Percentiles rank a stretch among this genome's conserved stretches.
Evolutionary conservation across 2,797 vertebrate species (phyloP).

Genomic region (Stomatorhinus walkeri): DNA sequence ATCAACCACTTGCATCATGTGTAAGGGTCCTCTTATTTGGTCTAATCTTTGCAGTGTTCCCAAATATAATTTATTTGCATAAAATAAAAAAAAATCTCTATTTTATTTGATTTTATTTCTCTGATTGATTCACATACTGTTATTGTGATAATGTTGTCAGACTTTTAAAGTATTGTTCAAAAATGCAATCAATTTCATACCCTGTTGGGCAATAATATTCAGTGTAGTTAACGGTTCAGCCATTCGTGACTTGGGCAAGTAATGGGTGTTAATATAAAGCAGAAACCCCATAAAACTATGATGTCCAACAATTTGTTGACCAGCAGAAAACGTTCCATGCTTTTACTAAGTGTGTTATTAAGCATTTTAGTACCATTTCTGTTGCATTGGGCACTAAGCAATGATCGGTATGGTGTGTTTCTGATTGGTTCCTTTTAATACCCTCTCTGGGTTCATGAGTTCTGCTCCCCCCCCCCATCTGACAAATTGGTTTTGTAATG

Average conservation of each 20-base stretch:
- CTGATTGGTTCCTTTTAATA: not conserved
- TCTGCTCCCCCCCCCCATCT: not conserved
- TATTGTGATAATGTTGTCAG: not conserved
- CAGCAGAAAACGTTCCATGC: not conserved
- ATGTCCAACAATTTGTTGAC: not conserved
- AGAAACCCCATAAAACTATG: not conserved
- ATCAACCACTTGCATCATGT: not conserved
- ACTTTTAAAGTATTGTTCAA: not conserved
- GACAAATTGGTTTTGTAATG: not conserved
- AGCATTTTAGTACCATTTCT: not conserved
- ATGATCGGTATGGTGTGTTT: not conserved
- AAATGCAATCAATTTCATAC: conserved; percentile 3
- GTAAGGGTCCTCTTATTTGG: not conserved
- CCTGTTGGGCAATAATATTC: not conserved
- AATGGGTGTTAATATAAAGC: conserved; percentile 7
- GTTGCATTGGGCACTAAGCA: not conserved
- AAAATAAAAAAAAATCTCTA: not conserved
- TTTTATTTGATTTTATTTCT: not conserved
- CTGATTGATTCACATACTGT: not conserved
- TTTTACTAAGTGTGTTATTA: not conserved
- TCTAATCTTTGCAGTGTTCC: not conserved
- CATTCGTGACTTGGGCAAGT: not conserved
- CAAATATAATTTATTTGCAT: not conserved
- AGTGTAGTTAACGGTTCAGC: not conserved
- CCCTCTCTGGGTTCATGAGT: not conserved